Percentiles rank a stretch among this genome's conserved stretches.
These are phyloP conservation scores for Torymus tubicola DNA, from an alignment of 2,888 invertebrate genomes.

Conservation along the genomic window DNA sequence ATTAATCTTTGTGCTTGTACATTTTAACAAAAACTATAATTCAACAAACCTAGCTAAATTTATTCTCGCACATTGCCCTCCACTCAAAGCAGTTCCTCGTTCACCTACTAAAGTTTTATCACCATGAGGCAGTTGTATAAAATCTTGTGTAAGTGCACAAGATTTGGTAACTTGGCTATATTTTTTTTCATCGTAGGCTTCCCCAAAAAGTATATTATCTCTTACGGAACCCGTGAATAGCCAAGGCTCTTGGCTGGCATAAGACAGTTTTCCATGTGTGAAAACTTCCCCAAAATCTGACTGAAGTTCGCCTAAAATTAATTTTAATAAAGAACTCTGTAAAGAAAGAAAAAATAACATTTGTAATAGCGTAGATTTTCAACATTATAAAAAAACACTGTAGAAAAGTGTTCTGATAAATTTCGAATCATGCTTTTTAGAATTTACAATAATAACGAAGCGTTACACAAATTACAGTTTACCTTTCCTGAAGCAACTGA, in stretches of 20 bases:
- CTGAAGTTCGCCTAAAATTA: constrained; percentile 85
- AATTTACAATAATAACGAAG: no score
- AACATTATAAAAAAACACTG: no score
- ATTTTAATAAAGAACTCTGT: constrained; percentile 82
- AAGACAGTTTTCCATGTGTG: constrained; percentile 83
- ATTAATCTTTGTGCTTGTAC: no score
- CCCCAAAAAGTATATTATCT: constrained; percentile 91
- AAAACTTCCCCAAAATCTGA: constrained; percentile 80
- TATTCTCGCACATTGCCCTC: constrained; percentile 86
- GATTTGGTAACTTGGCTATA: constrained; percentile 77
- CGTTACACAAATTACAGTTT: constrained; percentile 13
- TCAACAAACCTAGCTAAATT: constrained; percentile 77
- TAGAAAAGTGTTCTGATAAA: no score
- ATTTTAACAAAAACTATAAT: no score
- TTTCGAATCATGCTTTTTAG: no score
- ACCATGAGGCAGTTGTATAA: constrained; percentile 81
- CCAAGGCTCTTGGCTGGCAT: constrained; percentile 92
- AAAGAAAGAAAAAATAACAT: background rate
- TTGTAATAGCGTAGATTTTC: no score
- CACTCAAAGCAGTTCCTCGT: constrained; percentile 84
- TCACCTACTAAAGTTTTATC: constrained; percentile 86
- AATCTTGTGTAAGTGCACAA: constrained; percentile 75
- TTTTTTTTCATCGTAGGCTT: constrained; percentile 80
- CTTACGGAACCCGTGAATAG: constrained; percentile 86
- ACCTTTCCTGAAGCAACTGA: constrained; percentile 92